Base-by-base conservation (phyloP, 2,888 invertebrate species). In the Cremastinae sp. region DNA sequence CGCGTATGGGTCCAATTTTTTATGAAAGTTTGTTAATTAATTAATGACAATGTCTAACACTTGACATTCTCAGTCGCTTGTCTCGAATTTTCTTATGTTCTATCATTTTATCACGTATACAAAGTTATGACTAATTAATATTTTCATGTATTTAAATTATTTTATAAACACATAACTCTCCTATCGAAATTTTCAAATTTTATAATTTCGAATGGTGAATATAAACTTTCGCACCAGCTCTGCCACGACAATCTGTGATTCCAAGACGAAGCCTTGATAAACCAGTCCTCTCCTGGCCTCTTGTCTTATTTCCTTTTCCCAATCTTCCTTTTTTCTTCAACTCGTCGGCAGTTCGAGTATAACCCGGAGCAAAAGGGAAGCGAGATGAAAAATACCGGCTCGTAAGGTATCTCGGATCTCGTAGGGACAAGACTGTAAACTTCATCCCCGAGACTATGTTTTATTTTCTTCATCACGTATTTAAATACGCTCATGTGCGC, bases 211-310 rank as follows among this genome's bases (percentile, higher is more conserved):
- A 14, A 43, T 49, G 59, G 55, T 58, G 75, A 16, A 39, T 22
- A 16, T 47, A 35, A 37, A 35, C 39, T 20, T 5, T 39, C 16
- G 62, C 45, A 69, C 68, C 64, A 70, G 70, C 62, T 74, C 79
- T 69, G 74, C 74, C 69, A 68, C 47, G 62, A 62, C 56, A 62
- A 28, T 53, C 20, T 9, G 35, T 41, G 58, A 41, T 55, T 56
- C 49, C 12, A 16, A 35, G 41, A 55, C 61, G 61, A 65, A 62
- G 82, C 55, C 82, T 82, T 80, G 83, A 73, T 80, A 78, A 81
- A 82, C 83, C 83, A 80, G 82, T 83, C 80, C 68, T 75, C 64
- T 53, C 64, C 61, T 28, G 53, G n/a, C n/a, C n/a, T n/a, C n/a
- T n/a, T n/a, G n/a, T n/a, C n/a, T n/a, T n/a, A n/a, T n/a, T n/a